Conservation (phyloP, 2,113 vertebrate species). For the Ptyas mucosa region DNA sequence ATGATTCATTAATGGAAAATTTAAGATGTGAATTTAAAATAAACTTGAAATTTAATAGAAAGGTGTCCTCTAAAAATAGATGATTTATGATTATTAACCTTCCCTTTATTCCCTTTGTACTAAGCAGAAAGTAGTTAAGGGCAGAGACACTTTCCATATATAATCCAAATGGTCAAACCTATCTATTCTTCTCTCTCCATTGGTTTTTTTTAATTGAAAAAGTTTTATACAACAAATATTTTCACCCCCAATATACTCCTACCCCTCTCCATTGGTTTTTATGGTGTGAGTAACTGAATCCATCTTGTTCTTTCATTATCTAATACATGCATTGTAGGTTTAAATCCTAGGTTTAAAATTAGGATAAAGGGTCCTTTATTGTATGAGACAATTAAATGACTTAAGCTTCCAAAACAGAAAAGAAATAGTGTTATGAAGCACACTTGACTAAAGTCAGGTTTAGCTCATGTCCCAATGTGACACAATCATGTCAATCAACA, state of each 20-base stretch:
- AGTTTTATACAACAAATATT: too few relatives aligned
- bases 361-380: neutral
- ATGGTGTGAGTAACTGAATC: neutral
- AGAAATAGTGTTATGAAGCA: neutral
- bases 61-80: too few relatives aligned
- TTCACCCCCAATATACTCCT: too few relatives aligned
- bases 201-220: too few relatives aligned
- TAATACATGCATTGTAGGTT: neutral
- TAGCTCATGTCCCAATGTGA: neutral
- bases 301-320: neutral
- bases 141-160: neutral
- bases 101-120: neutral
- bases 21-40: neutral
- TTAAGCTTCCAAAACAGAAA: neutral
- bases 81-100: neutral
- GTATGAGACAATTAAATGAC: neutral
- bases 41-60: neutral
- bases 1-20: neutral
- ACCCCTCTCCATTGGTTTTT: neutral
- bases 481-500: neutral
- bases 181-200: neutral
- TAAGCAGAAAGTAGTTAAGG: neutral
- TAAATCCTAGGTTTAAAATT: neutral
- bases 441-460: neutral
- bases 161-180: neutral